These are phyloP conservation scores for Tachycineta bicolor DNA, from an alignment of 2,113 vertebrate species.

Conservation along the genomic window DNA sequence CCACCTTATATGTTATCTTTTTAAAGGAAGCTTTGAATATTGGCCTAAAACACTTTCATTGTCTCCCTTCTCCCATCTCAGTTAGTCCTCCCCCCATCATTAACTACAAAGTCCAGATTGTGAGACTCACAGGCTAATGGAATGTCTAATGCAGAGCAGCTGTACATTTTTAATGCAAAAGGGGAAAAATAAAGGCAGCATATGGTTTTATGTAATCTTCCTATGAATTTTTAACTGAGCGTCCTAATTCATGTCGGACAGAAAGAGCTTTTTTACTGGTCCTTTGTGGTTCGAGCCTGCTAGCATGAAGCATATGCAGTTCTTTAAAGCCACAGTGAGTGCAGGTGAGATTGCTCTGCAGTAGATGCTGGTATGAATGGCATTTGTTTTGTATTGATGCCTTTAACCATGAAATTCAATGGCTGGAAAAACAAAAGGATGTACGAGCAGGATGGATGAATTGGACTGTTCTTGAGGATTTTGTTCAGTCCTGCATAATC, in stretches of 20 bases:
- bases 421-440: background rate
- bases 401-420: background rate
- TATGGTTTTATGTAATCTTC: conserved; percentile 75
- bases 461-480: background rate
- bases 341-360: background rate
- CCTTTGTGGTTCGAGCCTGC: conserved; percentile 22
- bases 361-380: background rate
- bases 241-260: conserved; percentile 64
- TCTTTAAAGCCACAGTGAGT: conserved; percentile 5
- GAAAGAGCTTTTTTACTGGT: conserved; percentile 59
- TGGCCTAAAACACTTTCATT: background rate
- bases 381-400: background rate
- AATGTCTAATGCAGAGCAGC: conserved; percentile 62
- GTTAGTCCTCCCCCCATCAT: background rate
- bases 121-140: conserved; percentile 34
- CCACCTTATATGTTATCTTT: background rate
- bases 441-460: background rate
- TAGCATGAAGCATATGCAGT: background rate
- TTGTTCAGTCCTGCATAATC: background rate
- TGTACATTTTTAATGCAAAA: conserved; percentile 71
- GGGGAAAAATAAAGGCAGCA: conserved; percentile 68
- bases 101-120: conserved; percentile 21
- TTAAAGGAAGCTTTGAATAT: background rate
- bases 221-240: conserved; percentile 70
- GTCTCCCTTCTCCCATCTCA: background rate